A percentile compares a stretch with the other conserved stretches of the same genome.
These are phyloP conservation scores for Rafetus swinhoei DNA, from an alignment of 2,113 vertebrate genomes.

Conservation along the genomic window DNA sequence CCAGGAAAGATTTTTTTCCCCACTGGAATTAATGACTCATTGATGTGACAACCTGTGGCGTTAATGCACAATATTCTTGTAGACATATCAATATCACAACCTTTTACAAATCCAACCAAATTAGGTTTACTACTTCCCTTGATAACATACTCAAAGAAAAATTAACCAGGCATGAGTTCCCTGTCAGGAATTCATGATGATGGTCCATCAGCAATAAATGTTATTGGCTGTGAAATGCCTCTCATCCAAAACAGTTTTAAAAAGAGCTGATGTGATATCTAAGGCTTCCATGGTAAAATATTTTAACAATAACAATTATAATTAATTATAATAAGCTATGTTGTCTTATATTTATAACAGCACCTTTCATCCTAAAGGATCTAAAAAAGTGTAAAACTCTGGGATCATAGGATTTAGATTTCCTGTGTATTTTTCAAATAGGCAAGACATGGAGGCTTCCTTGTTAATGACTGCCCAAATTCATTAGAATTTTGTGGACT, in stretches of 20 bases:
- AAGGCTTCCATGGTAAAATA: neutral
- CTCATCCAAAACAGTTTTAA: neutral
- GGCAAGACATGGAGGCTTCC: neutral
- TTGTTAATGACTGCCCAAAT: neutral
- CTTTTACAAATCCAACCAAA: neutral
- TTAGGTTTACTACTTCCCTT: neutral
- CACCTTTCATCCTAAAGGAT: neutral
- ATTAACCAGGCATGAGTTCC: neutral
- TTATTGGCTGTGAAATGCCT: conserved; percentile 13
- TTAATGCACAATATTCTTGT: neutral
- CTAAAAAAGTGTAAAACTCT: accelerated
- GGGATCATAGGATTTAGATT: neutral
- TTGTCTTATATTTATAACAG: neutral
- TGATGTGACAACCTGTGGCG: neutral
- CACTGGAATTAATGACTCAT: neutral
- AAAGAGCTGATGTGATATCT: neutral
- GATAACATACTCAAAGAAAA: neutral
- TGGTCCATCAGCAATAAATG: conserved; percentile 10
- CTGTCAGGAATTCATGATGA: conserved; percentile 7
- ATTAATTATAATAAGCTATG: neutral
- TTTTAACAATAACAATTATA: conserved; percentile 25
- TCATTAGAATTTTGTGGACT: neutral
- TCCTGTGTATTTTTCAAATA: neutral
- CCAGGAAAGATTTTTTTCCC: neutral
- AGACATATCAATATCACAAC: neutral